Percentiles rank a stretch among this genome's conserved stretches.
These are phyloP conservation scores for Psittacara wagleri DNA, from an alignment of 2,113 vertebrate species.

Conservation along the genomic window DNA sequence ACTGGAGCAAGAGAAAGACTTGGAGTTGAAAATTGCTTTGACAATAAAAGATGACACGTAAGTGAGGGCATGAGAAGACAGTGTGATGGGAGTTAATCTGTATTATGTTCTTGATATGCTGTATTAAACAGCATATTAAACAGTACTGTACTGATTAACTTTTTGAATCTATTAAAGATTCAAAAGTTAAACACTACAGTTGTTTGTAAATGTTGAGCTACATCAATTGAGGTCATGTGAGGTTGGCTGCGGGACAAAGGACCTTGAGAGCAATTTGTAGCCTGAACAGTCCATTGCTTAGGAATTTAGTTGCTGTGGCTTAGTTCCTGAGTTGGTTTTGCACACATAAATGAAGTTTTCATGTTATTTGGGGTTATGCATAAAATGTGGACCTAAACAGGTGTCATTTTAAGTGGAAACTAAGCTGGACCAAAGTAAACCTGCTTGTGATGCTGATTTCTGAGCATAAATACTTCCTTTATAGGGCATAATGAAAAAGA, in stretches of 20 bases:
- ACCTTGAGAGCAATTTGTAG: not conserved
- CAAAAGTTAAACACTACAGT: not conserved
- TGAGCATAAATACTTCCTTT: not conserved
- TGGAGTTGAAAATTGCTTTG: slow-evolving; percentile 62
- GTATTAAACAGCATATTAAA: no score
- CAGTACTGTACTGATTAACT: no score
- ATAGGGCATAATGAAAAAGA: not conserved
- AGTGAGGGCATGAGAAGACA: slow-evolving; percentile 52
- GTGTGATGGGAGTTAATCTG: not conserved
- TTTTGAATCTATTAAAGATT: not conserved
- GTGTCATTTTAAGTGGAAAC: not conserved
- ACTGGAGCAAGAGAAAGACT: slow-evolving; percentile 75
- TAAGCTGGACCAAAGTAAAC: not conserved
- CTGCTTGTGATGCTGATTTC: not conserved
- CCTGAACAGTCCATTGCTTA: not conserved
- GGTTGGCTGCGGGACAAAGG: not conserved
- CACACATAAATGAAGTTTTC: not conserved
- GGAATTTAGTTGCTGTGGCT: not conserved
- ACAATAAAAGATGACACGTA: slow-evolving; percentile 76
- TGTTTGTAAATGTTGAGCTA: not conserved
- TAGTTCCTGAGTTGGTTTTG: not conserved
- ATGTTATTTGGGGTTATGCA: not conserved
- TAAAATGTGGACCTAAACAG: not conserved
- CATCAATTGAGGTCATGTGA: not conserved
- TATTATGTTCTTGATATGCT: not conserved